Evolutionary conservation across 2,113 vertebrate species (phyloP).

Genomic region (Zeus faber): DNA sequence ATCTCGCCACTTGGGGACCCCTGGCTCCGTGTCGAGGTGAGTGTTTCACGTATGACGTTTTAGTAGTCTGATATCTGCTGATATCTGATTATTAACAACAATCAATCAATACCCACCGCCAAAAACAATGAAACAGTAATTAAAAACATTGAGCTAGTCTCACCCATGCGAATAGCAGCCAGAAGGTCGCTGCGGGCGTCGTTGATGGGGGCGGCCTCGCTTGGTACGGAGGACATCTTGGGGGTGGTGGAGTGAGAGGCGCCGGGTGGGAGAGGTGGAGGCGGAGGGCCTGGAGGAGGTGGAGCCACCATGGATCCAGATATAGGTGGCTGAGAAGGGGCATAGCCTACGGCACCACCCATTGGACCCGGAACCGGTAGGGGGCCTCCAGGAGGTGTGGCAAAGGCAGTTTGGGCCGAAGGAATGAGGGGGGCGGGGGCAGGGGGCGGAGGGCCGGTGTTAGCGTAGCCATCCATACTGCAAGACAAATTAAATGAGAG

Average conservation of each 20-base stretch:
- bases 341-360: conserved; percentile 59
- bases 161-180: conserved; percentile 97
- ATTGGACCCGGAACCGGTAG: conserved; percentile 66
- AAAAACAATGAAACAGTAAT: too few species aligned
- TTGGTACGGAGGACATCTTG: conserved; percentile 75
- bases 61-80: too few species aligned
- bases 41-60: too few species aligned
- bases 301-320: conserved; percentile 78
- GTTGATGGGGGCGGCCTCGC: conserved; percentile 66
- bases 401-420: conserved; percentile 92
- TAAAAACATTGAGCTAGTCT: conserved; percentile 12
- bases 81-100: too few species aligned
- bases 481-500: conserved; percentile 5
- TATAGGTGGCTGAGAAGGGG: conserved; percentile 74
- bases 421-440: conserved; percentile 89
- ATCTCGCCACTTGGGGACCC: too few species aligned
- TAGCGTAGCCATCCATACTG: conserved; percentile 90
- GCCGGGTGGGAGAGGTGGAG: conserved; percentile 82
- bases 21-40: too few species aligned
- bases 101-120: too few species aligned
- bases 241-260: conserved; percentile 74
- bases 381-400: conserved; percentile 85
- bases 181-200: conserved; percentile 95
- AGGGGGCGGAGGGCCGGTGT: conserved; percentile 82
- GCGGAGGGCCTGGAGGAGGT: conserved; percentile 86